Conservation (phyloP, 2,888 invertebrate species). For the Tiliacea citrago region DNA sequence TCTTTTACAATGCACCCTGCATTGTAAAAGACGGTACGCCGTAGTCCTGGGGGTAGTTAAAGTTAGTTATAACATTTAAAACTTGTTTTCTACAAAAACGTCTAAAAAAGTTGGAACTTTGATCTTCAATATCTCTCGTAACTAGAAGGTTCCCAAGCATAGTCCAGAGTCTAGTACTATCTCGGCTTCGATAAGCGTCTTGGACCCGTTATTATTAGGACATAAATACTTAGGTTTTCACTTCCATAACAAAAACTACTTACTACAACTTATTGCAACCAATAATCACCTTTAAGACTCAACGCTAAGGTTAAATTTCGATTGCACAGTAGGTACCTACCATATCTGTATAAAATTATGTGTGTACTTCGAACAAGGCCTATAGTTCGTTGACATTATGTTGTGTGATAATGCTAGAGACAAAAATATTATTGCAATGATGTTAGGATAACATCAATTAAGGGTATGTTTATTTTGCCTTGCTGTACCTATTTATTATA, state of each 20-base stretch:
- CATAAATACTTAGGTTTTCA: not conserved
- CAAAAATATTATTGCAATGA: constrained; percentile 22
- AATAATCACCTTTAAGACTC: not conserved
- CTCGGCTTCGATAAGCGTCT: too few relatives aligned
- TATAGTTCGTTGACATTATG: constrained; percentile 51
- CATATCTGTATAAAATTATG: not conserved
- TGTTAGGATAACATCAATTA: constrained; percentile 20
- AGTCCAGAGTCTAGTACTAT: too few relatives aligned
- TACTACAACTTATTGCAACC: not conserved
- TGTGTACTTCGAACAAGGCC: constrained; percentile 39
- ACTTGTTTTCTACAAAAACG: too few relatives aligned
- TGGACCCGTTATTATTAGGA: too few relatives aligned
- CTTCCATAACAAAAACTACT: not conserved
- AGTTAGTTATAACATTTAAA: too few relatives aligned
- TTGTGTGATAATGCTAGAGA: constrained; percentile 40
- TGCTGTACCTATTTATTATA: not conserved
- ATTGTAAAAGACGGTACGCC: too few relatives aligned
- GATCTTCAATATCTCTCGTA: too few relatives aligned
- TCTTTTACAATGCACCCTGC: too few relatives aligned
- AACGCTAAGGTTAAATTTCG: not conserved
- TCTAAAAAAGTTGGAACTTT: too few relatives aligned
- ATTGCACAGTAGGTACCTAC: not conserved
- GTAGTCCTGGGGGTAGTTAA: too few relatives aligned
- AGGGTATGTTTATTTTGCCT: constrained; percentile 1
- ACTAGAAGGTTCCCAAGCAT: too few relatives aligned